Evolutionary conservation across 2,113 vertebrate genomes (phyloP).

Genomic region (Paradoxurus hermaphroditus): DNA sequence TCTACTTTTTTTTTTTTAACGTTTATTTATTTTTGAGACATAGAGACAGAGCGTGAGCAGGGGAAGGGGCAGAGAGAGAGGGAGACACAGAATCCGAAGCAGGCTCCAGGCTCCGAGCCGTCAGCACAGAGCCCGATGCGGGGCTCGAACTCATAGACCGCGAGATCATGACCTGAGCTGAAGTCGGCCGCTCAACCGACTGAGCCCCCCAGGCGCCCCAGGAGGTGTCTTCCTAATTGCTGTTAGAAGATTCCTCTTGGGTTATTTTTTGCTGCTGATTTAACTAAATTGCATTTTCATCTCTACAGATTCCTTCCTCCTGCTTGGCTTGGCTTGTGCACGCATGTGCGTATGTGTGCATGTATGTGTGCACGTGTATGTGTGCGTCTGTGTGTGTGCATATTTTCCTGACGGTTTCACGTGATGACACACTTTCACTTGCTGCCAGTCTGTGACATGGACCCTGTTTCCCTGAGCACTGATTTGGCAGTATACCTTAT

Average conservation of each 20-base stretch:
- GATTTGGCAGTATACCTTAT: neutral
- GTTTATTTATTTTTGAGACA: no score
- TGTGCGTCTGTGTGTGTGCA: accelerated
- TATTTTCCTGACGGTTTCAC: neutral
- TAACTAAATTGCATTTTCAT: neutral
- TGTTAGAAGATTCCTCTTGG: neutral
- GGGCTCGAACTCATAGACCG: no score
- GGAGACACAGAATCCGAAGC: no score
- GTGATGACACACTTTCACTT: neutral
- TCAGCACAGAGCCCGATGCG: no score
- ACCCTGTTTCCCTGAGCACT: neutral
- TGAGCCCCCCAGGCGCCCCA: no score
- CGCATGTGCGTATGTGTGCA: no score
- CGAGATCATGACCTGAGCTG: no score
- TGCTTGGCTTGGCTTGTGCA: neutral
- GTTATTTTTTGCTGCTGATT: neutral
- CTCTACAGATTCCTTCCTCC: no score
- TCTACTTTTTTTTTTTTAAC: neutral
- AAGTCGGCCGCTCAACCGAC: no score
- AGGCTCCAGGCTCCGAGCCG: no score
- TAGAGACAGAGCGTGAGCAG: no score
- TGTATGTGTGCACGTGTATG: neutral
- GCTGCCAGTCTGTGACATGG: neutral
- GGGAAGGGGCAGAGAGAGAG: no score
- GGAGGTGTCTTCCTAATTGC: neutral